phyloP scores from a whole-genome alignment of 2,888 invertebrate species.

The Hyles lineata region DNA sequence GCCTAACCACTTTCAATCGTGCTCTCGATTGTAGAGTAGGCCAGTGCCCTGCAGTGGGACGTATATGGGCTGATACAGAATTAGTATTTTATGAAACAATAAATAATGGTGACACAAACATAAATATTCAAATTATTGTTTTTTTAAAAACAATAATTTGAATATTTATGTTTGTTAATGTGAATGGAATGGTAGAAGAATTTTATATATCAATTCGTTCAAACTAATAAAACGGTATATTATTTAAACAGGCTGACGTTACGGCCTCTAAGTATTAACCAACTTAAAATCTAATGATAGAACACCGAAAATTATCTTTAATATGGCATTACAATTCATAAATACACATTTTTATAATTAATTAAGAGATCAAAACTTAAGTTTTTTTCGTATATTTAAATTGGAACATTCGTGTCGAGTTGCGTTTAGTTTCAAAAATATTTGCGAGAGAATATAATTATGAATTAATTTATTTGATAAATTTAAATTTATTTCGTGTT shows the following conservation, averaged over 20 bases:
- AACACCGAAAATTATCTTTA: constrained; percentile 69
- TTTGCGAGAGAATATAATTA: neutral
- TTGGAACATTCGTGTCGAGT: constrained; percentile 21
- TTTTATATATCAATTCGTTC: too few species aligned
- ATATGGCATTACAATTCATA: constrained; percentile 82
- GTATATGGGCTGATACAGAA: too few species aligned
- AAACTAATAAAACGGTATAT: neutral
- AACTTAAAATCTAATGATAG: constrained; percentile 31
- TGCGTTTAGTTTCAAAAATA: constrained; percentile 15
- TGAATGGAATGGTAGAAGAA: too few species aligned
- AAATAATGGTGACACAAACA: too few species aligned
- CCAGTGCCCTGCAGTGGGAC: too few species aligned
- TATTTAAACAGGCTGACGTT: constrained; percentile 4
- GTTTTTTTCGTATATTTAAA: constrained; percentile 23
- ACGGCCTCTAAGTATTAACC: constrained; percentile 23
- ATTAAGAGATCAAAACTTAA: constrained; percentile 77
- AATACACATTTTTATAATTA: constrained; percentile 73
- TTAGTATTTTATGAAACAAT: too few species aligned
- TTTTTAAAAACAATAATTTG: too few species aligned
- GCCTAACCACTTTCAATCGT: too few species aligned
- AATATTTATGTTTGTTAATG: too few species aligned
- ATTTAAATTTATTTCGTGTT: neutral
- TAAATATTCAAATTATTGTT: too few species aligned
- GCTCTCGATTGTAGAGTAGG: too few species aligned
- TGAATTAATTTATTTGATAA: neutral